Evolutionary conservation across 2,888 invertebrate genomes (phyloP), one percentile per base, ranked within the genome.

Genomic region (Chrysomela aeneicollis): DNA sequence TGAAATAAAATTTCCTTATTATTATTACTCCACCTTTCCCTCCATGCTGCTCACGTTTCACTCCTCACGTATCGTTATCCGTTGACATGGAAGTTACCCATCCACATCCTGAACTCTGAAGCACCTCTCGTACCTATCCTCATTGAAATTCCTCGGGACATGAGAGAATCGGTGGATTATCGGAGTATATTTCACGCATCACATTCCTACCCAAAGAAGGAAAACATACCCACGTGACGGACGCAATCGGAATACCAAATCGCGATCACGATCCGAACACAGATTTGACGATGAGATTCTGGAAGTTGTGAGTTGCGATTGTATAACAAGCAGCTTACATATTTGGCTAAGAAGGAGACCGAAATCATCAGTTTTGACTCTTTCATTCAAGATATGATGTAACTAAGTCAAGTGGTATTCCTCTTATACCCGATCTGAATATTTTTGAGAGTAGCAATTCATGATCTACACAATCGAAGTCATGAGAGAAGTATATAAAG

Each of bases 171-270:
- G 46, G 37, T 57, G 32, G 46, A 57, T 46, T 46, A 57, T 57
- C 46, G 57, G 46, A 46, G 57, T 57, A 57, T 46, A 57, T 57
- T 57, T 57, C 46, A 42, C 57, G 46, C 26, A 10, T 22, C 46
- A 57, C 42, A 42, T 60, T 15, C 37, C 57, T 21, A 57, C 42
- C 49, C 22, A 61, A 62, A 54, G 57, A 59, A 51, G 46, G 47
- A 60, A 59, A 63, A 64, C 67, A 71, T n/a, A n/a, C n/a, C n/a
- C 63, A 59, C 67, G 68, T 69, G 71, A 55, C 63, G 22, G 61
- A 70, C 70, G 66, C 67, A 49, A 68, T 69, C 64, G 59, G 73
- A 73, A 73, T 73, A 61, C 59, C 69, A 72, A 71, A 71, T 71
- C 63, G 62, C 61, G 70, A 65, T 68, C 69, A 68, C 70, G 68